Evolutionary conservation across 2,888 invertebrate species (phyloP).

Genomic region (Lacanobia wlatinum): DNA sequence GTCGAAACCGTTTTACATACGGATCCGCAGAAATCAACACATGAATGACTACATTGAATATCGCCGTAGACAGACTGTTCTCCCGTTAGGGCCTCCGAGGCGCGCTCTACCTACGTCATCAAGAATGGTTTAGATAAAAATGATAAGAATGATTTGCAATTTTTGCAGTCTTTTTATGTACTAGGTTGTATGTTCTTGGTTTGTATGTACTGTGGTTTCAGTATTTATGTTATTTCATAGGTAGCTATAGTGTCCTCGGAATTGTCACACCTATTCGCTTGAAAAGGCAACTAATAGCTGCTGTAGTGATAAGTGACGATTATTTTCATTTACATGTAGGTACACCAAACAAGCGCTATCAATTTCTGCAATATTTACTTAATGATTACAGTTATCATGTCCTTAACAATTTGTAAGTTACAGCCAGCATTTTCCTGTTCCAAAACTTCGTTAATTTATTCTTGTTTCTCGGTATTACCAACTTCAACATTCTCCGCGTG

Average conservation of each 20-base stretch:
- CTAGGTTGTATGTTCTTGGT: background rate
- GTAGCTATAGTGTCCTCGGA: background rate
- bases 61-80: slow-evolving; percentile 47
- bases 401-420: slow-evolving; percentile 13
- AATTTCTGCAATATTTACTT: slow-evolving; percentile 35
- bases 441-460: slow-evolving; percentile 34
- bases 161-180: slow-evolving; percentile 23
- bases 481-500: slow-evolving; percentile 33
- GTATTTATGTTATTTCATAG: background rate
- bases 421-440: slow-evolving; percentile 48
- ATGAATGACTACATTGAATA: slow-evolving; percentile 44
- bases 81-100: slow-evolving; percentile 67
- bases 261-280: background rate
- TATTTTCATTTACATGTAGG: slow-evolving; percentile 4
- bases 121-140: slow-evolving; percentile 57
- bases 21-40: slow-evolving; percentile 26
- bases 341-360: slow-evolving; percentile 7
- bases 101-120: slow-evolving; percentile 63
- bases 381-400: slow-evolving; percentile 12
- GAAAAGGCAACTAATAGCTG: background rate
- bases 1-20: slow-evolving; percentile 3
- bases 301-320: background rate
- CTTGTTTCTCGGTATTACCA: slow-evolving; percentile 39
- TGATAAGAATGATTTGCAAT: slow-evolving; percentile 63
- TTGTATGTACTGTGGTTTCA: background rate